Evolutionary conservation across 2,797 vertebrate genomes (phyloP), one percentile per base, ranked within the genome.

Genomic region (Orestias chungarensis): DNA sequence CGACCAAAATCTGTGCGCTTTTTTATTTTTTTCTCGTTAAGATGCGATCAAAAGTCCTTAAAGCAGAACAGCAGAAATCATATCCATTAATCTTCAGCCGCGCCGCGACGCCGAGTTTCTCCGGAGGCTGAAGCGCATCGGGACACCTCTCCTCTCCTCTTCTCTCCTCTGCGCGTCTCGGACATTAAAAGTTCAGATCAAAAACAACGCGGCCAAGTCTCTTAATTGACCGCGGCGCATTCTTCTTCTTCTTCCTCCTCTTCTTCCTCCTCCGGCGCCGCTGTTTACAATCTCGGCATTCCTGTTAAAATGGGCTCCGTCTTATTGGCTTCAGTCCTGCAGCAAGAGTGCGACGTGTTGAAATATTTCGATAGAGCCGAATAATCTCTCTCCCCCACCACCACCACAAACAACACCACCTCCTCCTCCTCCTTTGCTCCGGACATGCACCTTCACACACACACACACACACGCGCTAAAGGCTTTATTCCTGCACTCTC

Each of bases 331-430:
- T 84, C 80, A 74, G 91, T 92, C 89, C 91, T 88, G 84, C 84
- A 85, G 84, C 82, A 88, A 87, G 82, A 86, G 82, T 72, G 86
- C 91, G 90, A 93, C 84, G 93, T 93, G 91, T 93, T 93, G 93
- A 91, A 90, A 92, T 90, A 90, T 92, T 92, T 93, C 90, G 88
- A 88, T 91, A 88, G 88, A 89, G 89, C 91, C 79, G 89, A 93
- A 91, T 92, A 93, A 94, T 94, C 92, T 92, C 92, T 88, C 75
- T 81, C 42, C 31, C 57, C 38, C 88, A 91, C 91, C 90, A 93
- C 87, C 85, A 88, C 89, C n/a, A n/a, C n/a, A n/a, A n/a, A n/a
- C n/a, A n/a, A n/a, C n/a, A n/a, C n/a, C n/a, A n/a, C n/a, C n/a
- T n/a, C n/a, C n/a, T n/a, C n/a, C n/a, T n/a, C n/a, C n/a, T n/a